A percentile compares a stretch with the other conserved stretches of the same genome.
phyloP scores from a whole-genome alignment of 2,888 invertebrate species.

The Volucella inflata region DNA sequence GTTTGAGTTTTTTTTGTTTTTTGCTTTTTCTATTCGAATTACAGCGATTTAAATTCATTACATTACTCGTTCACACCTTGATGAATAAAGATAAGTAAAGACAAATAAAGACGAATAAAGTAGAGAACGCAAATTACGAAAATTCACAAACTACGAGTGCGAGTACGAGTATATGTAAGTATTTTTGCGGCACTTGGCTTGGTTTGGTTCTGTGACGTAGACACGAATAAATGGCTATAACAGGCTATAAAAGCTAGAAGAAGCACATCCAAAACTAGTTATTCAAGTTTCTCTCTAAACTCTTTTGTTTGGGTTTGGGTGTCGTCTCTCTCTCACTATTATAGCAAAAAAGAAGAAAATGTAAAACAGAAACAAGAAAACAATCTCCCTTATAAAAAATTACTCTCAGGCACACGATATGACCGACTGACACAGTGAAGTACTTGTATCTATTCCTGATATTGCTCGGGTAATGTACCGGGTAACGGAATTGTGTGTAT shows the following conservation, averaged over 20 bases:
- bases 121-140: too few species aligned
- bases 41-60: too few species aligned
- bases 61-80: too few species aligned
- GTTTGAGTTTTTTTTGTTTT: too few species aligned
- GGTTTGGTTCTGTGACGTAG: conserved; percentile 27
- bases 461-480: neutral
- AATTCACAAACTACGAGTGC: too few species aligned
- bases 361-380: neutral
- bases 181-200: too few species aligned
- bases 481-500: conserved; percentile 19
- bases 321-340: conserved; percentile 27
- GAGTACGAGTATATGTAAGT: too few species aligned
- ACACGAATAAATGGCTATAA: neutral
- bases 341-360: neutral
- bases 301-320: conserved; percentile 70
- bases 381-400: conserved; percentile 37
- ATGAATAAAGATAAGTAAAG: neutral
- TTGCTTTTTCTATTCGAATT: too few species aligned
- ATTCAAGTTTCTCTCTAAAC: conserved; percentile 71
- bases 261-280: conserved; percentile 39
- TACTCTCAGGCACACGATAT: conserved; percentile 39
- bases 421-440: conserved; percentile 66
- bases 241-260: conserved; percentile 12
- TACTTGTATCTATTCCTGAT: neutral
- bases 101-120: neutral